Conservation (phyloP, 2,888 invertebrate species). For the Cephus nigrinus region DNA sequence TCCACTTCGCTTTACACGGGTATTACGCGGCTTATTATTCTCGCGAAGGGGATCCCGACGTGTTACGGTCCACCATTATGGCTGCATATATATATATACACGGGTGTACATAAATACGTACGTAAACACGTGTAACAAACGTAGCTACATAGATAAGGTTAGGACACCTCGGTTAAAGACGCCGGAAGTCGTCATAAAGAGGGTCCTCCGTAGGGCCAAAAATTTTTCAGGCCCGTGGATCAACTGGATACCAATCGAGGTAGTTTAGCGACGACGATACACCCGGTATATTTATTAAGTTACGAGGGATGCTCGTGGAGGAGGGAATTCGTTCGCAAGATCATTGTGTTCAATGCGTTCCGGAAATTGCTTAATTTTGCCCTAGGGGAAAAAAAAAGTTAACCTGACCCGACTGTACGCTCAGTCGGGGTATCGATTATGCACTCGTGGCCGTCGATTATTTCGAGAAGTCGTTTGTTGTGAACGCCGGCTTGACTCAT, state of each 20-base stretch:
- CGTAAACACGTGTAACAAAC: neutral
- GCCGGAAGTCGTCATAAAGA: neutral
- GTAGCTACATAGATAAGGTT: neutral
- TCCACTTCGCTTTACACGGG: slow-evolving; percentile 34
- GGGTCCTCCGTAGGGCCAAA: neutral
- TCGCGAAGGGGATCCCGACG: neutral
- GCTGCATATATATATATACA: neutral
- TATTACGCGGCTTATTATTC: slow-evolving; percentile 35
- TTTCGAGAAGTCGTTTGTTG: slow-evolving; percentile 20
- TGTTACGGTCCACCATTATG: neutral
- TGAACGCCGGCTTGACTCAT: slow-evolving; percentile 14
- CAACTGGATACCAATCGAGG: neutral
- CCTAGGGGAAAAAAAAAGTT: neutral
- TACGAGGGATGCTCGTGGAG: too few relatives aligned
- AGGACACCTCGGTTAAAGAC: neutral
- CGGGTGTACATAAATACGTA: neutral
- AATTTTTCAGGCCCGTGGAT: neutral
- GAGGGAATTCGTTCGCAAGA: too few relatives aligned
- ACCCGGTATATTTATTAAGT: too few relatives aligned
- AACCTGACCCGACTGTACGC: neutral
- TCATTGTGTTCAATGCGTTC: neutral
- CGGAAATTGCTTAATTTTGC: neutral
- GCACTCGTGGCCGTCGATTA: slow-evolving; percentile 17
- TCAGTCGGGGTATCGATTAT: neutral
- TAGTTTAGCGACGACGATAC: too few relatives aligned